A percentile compares a stretch with the other conserved stretches of the same genome.
phyloP scores from a whole-genome alignment of 2,113 vertebrate species.

The Aegithalos caudatus region DNA sequence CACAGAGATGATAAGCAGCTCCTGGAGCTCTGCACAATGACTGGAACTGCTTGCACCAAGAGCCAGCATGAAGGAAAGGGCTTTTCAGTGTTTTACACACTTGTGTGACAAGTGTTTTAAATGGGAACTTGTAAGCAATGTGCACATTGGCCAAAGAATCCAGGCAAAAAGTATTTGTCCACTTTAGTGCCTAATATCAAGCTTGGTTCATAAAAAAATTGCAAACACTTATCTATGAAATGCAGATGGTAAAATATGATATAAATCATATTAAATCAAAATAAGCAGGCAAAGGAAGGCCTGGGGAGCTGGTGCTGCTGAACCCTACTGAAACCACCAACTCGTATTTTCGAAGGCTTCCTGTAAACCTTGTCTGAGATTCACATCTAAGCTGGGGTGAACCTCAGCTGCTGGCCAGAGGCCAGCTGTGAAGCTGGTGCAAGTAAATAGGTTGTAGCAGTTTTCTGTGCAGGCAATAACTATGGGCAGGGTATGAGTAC shows the following conservation, averaged over 20 bases:
- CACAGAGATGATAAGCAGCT: not conserved
- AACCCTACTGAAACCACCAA: not conserved
- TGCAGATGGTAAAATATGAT: not conserved
- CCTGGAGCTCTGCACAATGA: not conserved
- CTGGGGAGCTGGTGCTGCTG: not conserved
- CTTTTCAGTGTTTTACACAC: not conserved
- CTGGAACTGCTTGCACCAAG: not conserved
- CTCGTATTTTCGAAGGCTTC: not conserved
- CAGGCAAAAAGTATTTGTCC: not conserved
- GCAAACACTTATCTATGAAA: not conserved
- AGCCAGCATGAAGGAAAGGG: not conserved
- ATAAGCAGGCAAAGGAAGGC: not conserved
- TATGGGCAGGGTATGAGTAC: not conserved
- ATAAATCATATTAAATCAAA: too few relatives aligned
- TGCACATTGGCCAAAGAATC: not conserved
- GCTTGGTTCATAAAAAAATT: not conserved
- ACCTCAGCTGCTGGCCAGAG: not conserved
- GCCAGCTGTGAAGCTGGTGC: not conserved
- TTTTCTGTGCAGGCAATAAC: not conserved
- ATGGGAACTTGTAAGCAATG: not conserved
- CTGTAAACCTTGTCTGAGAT: not conserved
- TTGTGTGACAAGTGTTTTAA: not conserved
- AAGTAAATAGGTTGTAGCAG: not conserved
- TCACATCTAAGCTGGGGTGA: not conserved
- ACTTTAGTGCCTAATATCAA: not conserved